Conservation (phyloP, 2,888 invertebrate species). For the Nomada goodeniana region DNA sequence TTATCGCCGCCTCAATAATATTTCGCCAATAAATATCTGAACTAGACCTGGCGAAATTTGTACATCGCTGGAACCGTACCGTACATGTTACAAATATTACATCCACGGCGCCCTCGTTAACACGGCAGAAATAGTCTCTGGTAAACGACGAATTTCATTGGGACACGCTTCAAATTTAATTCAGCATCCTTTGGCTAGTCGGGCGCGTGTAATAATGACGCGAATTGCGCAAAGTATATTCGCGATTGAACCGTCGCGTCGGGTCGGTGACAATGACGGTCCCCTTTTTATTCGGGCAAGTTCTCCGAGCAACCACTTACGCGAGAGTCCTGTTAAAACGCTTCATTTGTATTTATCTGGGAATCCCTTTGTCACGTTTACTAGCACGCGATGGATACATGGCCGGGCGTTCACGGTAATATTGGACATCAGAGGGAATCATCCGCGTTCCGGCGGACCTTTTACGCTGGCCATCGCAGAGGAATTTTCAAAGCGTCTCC, state of each 20-base stretch:
- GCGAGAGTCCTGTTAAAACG: constrained; percentile 23
- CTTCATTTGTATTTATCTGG: constrained; percentile 60
- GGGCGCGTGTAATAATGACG: constrained; percentile 24
- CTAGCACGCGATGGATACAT: constrained; percentile 45
- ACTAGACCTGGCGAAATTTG: constrained; percentile 2
- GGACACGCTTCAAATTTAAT: constrained; percentile 42
- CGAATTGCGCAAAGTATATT: constrained; percentile 4
- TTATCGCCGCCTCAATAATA: too few relatives aligned
- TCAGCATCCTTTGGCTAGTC: constrained; percentile 7
- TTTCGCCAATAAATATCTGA: too few relatives aligned
- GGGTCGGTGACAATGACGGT: constrained; percentile 16
- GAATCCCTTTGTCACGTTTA: constrained; percentile 60
- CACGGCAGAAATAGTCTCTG: constrained; percentile 8
- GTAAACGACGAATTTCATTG: constrained; percentile 48
- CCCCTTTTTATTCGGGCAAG: constrained; percentile 41
- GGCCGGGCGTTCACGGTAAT: constrained; percentile 41
- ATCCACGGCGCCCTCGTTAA: constrained; percentile 39
- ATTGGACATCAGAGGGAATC: constrained; percentile 61
- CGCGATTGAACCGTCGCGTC: constrained; percentile 3
- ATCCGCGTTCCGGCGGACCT: constrained; percentile 59
- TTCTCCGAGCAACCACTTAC: constrained; percentile 40
- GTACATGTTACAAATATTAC: constrained; percentile 5
- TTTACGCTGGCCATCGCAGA: constrained; percentile 53
- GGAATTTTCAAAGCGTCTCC: constrained; percentile 56
- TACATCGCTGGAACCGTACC: too few relatives aligned